Base-by-base conservation (phyloP, 2,113 vertebrate genomes). In the Gambusia affinis region DNA sequence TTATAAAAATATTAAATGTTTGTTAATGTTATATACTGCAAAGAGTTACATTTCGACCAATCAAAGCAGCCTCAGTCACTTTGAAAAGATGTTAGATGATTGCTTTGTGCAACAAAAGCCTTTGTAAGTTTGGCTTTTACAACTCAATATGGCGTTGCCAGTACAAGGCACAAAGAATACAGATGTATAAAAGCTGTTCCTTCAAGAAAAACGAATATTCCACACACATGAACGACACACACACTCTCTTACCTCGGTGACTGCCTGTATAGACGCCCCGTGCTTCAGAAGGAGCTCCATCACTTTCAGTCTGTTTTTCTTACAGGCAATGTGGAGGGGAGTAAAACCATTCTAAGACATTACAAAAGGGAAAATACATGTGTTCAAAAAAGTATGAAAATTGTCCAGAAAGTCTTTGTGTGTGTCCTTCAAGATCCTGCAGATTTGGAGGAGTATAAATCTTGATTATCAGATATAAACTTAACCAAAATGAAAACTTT, bases 211-310 rank as follows among this genome's bases (percentile, higher is more conserved):
- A n/a, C 22, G 24, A 47, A 44, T 54, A n/a, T 22, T 35, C 31
- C 19, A 42, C 64, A 64, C 31, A 39, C 35, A 39, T 6, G 4
- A n/a, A 42, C n/a, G 3, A 65, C 33, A 64, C 68, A 67, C 70
- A 61, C 66, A 64, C 28, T 44, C 67, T 44, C 78, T 10, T 87
- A 99, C 98, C 95, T 99, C 98, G 19, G 98, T 99, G 74, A 99
- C 97, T 2, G 98, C 97, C 91, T 99, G 97, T 81, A 99, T 98
- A 10, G 98, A 99, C 8, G 98, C 98, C 76, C 97, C 98, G 0
- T 99, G 96, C 91, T 99, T 99, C 88, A 99, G 88, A 62, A 99
- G 95, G 35, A 99, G 95, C 92, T 99, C 98, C 98, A 99, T 99
- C 67, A 99, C 98, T 95, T 98, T 98, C 83, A 97, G 95, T 88